Evolutionary conservation across 2,888 invertebrate genomes (phyloP), one percentile per base, ranked within the genome.

Genomic region (Petrophora chlorosata): DNA sequence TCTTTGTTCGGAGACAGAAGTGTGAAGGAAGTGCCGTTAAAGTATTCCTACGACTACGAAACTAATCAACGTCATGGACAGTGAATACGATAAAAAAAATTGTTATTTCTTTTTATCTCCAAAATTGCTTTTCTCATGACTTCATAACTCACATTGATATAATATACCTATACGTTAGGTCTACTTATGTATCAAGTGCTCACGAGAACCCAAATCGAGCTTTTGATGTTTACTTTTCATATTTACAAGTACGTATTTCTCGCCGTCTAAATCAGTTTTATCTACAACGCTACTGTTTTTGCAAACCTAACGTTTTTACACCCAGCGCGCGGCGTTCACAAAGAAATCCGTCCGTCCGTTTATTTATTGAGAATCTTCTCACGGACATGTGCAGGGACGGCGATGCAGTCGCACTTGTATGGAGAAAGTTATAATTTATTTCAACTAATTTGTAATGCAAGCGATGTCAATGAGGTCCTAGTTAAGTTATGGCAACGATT

Each of bases 291-390:
- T 48, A 28, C 26, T 57, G 41, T 53, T 35, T 47, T 53, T 43
- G 45, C 33, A 26, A 34, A 30, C 22, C 30, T 34, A 32, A 34
- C 22, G 40, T 51, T 54, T 49, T 54, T 57, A 53, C 41, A 40
- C 33, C n/a, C 49, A 50, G 42, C 40, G 38, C 71, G 75, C 82
- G 79, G 79, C 67, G 63, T 48, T 57, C 70, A 76, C 85, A 85
- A 85, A 85, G 82, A 68, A 67, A 69, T 74, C 66, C 65, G 66
- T 59, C 51, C 65, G 49, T 43, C 65, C 69, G 73, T 77, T 67
- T 82, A 66, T 70, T 75, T 77, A 76, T 80, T 80, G 73, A 72
- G 71, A 79, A 65, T 73, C 61, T 84, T 86, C 86, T 84, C 86
- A 86, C 85, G 85, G 73, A 71, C 82, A 82, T 72, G 76, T 84